phyloP scores from a whole-genome alignment of 2,113 vertebrate genomes.

The Cairina moschata region DNA sequence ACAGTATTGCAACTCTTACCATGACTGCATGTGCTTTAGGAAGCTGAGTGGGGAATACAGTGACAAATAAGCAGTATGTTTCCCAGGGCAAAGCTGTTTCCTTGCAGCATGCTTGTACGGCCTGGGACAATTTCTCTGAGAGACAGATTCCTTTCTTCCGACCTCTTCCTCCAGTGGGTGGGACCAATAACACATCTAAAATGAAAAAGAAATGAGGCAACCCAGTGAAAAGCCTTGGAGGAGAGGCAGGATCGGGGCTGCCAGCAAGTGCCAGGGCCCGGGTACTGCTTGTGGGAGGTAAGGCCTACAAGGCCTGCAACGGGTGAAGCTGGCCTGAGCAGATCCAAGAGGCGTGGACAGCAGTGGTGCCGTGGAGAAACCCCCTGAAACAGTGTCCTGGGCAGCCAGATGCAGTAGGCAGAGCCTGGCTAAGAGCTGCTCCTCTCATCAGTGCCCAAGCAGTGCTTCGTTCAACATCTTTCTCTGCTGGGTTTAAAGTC shows the following conservation, averaged over 20 bases:
- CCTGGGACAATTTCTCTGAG: neutral
- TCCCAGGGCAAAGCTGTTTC: neutral
- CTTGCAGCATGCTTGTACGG: neutral
- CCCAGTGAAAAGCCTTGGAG: neutral
- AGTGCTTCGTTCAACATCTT: neutral
- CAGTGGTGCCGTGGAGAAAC: constrained; percentile 2
- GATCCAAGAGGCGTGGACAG: neutral
- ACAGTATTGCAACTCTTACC: neutral
- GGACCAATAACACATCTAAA: neutral
- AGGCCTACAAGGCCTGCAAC: neutral
- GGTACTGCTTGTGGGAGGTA: neutral
- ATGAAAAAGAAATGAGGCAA: neutral
- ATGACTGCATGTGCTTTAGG: accelerated
- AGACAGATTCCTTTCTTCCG: neutral
- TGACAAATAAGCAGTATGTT: neutral
- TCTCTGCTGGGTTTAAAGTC: neutral
- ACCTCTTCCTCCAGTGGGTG: neutral
- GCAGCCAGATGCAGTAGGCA: neutral
- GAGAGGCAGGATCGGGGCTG: neutral
- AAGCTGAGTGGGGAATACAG: neutral
- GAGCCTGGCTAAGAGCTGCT: neutral
- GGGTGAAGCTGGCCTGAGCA: neutral
- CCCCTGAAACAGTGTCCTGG: neutral
- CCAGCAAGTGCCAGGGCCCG: neutral
- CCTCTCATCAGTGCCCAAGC: neutral